A percentile compares a stretch with the other conserved stretches of the same genome.
These are phyloP conservation scores for Margaritifera margaritifera DNA, from an alignment of 2,888 invertebrate genomes.

Conservation along the genomic window DNA sequence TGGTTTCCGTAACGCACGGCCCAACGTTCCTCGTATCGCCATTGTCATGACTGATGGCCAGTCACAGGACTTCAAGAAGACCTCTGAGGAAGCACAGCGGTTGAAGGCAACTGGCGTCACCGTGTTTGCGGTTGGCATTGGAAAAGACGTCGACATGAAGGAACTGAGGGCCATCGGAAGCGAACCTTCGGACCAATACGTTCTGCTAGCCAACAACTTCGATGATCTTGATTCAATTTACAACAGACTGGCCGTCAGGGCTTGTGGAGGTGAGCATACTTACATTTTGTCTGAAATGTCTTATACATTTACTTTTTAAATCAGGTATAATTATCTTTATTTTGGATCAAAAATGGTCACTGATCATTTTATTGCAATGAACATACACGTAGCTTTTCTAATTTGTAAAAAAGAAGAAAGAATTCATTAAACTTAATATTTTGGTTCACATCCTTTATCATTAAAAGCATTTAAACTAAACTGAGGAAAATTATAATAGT, in stretches of 20 bases:
- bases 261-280: slow-evolving; percentile 5
- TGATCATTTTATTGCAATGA: too few relatives aligned
- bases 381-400: too few relatives aligned
- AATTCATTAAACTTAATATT: too few relatives aligned
- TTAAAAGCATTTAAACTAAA: too few relatives aligned
- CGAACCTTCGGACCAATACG: slow-evolving; percentile 32
- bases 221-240: slow-evolving; percentile 8
- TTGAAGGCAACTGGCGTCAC: slow-evolving; percentile 9
- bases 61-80: slow-evolving; percentile 7
- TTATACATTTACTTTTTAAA: too few relatives aligned
- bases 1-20: slow-evolving; percentile 2
- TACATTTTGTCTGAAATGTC: too few relatives aligned
- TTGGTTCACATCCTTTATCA: too few relatives aligned
- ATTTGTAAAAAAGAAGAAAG: too few relatives aligned
- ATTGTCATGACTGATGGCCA: slow-evolving; percentile 18
- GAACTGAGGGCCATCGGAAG: slow-evolving; percentile 43
- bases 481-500: not conserved
- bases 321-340: too few relatives aligned
- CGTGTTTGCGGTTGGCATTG: slow-evolving; percentile 21
- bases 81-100: slow-evolving; percentile 8
- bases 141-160: slow-evolving; percentile 7
- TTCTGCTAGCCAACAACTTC: slow-evolving; percentile 17
- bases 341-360: too few relatives aligned
- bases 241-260: slow-evolving; percentile 4
- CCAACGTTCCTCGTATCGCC: slow-evolving; percentile 12